Evolutionary conservation across 2,888 invertebrate genomes (phyloP).

Genomic region (Drosophila fungiperda): DNA sequence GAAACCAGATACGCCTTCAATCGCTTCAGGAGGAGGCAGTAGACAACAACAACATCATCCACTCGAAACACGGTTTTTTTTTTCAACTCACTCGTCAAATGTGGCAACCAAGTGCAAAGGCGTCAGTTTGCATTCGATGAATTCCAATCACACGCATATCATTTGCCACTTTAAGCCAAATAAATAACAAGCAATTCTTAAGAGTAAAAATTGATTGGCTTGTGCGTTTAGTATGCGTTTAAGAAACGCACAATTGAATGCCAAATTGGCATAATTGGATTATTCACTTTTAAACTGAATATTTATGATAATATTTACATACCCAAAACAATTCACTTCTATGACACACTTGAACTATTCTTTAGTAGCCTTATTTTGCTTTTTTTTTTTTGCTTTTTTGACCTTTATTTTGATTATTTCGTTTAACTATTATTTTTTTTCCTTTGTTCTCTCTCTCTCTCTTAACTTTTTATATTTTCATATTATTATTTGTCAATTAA

Average conservation of each 20-base stretch:
- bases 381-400: no score
- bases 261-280: slow-evolving; percentile 17
- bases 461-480: not conserved
- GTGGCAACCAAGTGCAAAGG: slow-evolving; percentile 72
- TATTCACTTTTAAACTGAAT: not conserved
- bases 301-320: not conserved
- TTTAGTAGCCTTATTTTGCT: not conserved
- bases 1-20: slow-evolving; percentile 79
- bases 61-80: slow-evolving; percentile 56
- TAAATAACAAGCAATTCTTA: slow-evolving; percentile 32
- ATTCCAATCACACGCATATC: slow-evolving; percentile 79
- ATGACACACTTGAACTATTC: not conserved
- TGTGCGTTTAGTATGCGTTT: not conserved
- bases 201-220: slow-evolving; percentile 7
- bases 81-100: slow-evolving; percentile 11
- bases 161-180: slow-evolving; percentile 59
- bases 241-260: not conserved
- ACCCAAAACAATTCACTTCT: not conserved
- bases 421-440: not conserved
- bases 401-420: not conserved
- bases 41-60: slow-evolving; percentile 20
- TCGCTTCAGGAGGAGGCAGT: slow-evolving; percentile 32
- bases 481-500: not conserved
- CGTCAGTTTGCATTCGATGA: slow-evolving; percentile 74
- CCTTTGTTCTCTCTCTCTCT: not conserved